Base-by-base conservation (phyloP, 2,113 vertebrate genomes). In the Crotalus horridus region DNA sequence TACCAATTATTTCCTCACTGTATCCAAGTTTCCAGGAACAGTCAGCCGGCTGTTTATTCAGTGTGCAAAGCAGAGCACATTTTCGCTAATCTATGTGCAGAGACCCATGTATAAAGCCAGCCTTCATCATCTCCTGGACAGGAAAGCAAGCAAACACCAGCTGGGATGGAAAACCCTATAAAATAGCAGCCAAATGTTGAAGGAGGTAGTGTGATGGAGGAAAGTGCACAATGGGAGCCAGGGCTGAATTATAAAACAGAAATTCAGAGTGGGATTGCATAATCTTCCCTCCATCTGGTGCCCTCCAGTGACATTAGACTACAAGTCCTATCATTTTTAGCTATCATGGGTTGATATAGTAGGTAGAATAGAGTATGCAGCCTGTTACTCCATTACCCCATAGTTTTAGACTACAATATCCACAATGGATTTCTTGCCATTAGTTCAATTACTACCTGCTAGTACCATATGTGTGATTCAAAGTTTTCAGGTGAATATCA, bases 1-100 rank as follows among this genome's bases (percentile, higher is more conserved):
- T 2, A 15, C 0, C 46, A 12, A 43, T 11, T 2, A 55, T 39
- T 59, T 43, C 56, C 10, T 56, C 11, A 7, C 20, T 0, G 2
- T 87, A 74, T 90, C 92, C 93, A 46, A 0, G 15, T 26, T 92
- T 89, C 29, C 1, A 0, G 46, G 89, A 54, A 89, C 53, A 89
- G 86, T 39, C 0, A 0, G 17, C 7, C 15, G 2, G 91, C 8
- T 92, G 89, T 89, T 94, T 94, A 43, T 23, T 94, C 89, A 89
- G 54, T 74, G 33, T 81, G 74, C 33, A 81, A 81, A 81, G 33
- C 33, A 43, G 15, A 81, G 64, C 59, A 81, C 91, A 59, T 95
- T 26, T 64, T 85, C 69, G 53, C 23, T 93, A 8, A 88, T 88
- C 89, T 90, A 53, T 55, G 55, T 46, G 29, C 12, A 48, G 0